Conservation (phyloP, 2,888 invertebrate genomes). For the Cephus pygmeus region DNA sequence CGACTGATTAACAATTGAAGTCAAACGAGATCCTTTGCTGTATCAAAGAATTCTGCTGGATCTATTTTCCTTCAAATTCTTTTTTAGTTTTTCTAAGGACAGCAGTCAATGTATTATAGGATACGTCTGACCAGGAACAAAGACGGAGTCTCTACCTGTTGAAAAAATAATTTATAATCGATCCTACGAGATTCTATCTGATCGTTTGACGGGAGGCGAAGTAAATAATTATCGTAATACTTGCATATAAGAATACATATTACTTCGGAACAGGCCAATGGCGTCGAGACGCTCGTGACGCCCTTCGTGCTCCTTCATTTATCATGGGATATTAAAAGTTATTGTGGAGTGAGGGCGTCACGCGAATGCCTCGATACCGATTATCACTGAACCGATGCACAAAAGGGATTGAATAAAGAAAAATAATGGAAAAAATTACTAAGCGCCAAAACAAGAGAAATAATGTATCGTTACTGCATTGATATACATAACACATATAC, state of each 20-base stretch:
- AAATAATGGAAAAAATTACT: neutral
- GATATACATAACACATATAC: neutral
- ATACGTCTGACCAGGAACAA: neutral
- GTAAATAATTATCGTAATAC: neutral
- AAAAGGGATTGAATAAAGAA: constrained; percentile 45
- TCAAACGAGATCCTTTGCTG: no score
- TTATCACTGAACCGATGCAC: constrained; percentile 45
- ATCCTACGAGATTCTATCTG: neutral
- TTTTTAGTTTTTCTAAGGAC: neutral
- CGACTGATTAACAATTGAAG: neutral
- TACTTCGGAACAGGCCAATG: neutral
- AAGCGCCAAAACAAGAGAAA: neutral
- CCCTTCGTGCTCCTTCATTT: neutral
- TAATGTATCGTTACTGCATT: neutral
- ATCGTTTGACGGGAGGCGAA: neutral
- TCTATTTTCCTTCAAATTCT: neutral
- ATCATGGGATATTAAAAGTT: neutral
- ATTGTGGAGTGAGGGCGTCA: constrained; percentile 2
- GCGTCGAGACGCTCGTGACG: neutral
- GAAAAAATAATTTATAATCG: neutral
- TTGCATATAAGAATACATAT: neutral
- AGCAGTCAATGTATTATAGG: neutral
- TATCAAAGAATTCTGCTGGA: no score
- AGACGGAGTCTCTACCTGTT: neutral
- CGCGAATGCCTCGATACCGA: constrained; percentile 20